Conservation (phyloP, 2,113 vertebrate genomes). For the Procavia capensis region DNA sequence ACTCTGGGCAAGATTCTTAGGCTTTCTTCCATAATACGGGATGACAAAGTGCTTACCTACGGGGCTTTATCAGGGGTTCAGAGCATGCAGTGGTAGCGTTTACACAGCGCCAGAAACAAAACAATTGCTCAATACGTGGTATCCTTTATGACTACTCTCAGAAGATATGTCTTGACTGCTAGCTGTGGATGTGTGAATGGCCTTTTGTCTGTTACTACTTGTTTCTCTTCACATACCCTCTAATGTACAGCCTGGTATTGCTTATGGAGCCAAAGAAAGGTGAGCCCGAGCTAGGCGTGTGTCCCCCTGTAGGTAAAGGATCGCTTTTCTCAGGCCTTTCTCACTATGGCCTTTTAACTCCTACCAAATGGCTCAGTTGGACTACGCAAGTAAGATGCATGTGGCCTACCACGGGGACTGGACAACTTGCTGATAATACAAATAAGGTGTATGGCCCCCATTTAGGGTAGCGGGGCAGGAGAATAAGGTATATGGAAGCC, state of each 20-base stretch:
- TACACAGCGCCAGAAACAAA: neutral
- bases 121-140: accelerated
- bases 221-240: neutral
- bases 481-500: too few species aligned
- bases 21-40: neutral
- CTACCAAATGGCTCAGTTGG: too few species aligned
- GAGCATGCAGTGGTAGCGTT: neutral
- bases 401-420: too few species aligned
- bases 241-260: neutral
- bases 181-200: too few species aligned
- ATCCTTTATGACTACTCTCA: neutral
- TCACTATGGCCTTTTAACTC: too few species aligned
- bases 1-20: neutral
- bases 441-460: too few species aligned
- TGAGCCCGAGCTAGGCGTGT: neutral
- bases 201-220: neutral
- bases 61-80: neutral
- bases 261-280: neutral
- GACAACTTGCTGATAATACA: too few species aligned
- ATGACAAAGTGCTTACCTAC: neutral
- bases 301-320: too few species aligned
- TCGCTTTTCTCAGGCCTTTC: too few species aligned
- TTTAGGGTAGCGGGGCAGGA: too few species aligned
- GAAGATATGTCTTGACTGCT: neutral
- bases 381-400: too few species aligned